Conservation (phyloP, 2,888 invertebrate genomes). For the Pyrrhia umbra region DNA sequence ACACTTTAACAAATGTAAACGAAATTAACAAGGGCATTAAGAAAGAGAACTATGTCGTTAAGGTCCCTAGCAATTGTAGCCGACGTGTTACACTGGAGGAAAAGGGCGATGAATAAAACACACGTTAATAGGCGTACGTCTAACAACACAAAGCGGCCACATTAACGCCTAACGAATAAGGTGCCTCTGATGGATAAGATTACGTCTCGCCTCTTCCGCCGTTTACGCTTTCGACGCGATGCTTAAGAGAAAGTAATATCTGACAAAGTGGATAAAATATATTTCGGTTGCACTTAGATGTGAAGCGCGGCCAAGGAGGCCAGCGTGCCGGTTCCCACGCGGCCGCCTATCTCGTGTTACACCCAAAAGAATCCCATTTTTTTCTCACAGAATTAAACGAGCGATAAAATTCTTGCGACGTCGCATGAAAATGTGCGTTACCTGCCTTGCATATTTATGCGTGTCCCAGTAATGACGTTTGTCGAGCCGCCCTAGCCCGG, state of each 20-base stretch:
- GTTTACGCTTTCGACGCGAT: constrained; percentile 78
- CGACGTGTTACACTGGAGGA: constrained; percentile 76
- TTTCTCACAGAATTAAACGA: constrained; percentile 89
- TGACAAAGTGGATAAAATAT: constrained; percentile 84
- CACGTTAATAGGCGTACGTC: constrained; percentile 81
- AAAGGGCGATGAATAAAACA: constrained; percentile 85
- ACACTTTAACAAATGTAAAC: constrained; percentile 77
- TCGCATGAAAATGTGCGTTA: constrained; percentile 90
- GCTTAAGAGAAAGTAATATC: constrained; percentile 87
- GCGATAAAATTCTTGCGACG: constrained; percentile 90
- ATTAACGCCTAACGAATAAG: constrained; percentile 84
- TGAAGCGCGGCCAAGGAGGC: constrained; percentile 73
- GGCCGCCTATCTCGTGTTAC: constrained; percentile 85
- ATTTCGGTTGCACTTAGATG: constrained; percentile 87
- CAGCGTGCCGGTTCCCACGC: constrained; percentile 87
- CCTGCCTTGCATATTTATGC: constrained; percentile 90
- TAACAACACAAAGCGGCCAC: constrained; percentile 81
- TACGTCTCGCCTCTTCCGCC: constrained; percentile 76
- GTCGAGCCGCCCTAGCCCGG: constrained; percentile 80
- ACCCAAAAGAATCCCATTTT: constrained; percentile 86
- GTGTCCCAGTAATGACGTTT: constrained; percentile 89
- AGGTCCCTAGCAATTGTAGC: constrained; percentile 77
- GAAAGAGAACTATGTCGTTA: constrained; percentile 81
- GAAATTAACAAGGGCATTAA: constrained; percentile 80
- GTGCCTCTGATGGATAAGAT: constrained; percentile 85